Evolutionary conservation across 2,797 vertebrate genomes (phyloP).

Genomic region (Alosa sapidissima): DNA sequence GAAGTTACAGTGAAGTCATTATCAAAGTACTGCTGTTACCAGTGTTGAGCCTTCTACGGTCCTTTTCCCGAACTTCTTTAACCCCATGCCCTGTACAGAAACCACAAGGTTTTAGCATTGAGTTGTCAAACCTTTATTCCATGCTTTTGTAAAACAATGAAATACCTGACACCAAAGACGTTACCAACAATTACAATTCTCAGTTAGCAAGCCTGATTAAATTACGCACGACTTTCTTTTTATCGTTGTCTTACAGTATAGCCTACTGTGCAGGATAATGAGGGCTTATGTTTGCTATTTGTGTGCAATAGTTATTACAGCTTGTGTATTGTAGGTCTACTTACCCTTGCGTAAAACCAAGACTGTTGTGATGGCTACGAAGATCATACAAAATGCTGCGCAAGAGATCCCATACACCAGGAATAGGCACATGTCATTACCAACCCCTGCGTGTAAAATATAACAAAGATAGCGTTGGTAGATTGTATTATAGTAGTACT

Average conservation of each 20-base stretch:
- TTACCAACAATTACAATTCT: not conserved
- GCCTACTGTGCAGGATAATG: no score
- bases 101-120: no score
- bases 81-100: not conserved
- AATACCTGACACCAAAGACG: not conserved
- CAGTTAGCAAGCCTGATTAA: no score
- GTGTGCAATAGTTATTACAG: not conserved
- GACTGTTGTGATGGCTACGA: not conserved
- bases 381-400: not conserved
- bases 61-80: not conserved
- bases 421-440: not conserved
- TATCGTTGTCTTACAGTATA: no score
- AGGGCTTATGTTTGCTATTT: no score
- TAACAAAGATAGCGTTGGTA: not conserved
- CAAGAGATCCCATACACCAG: conserved; percentile 6
- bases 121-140: no score
- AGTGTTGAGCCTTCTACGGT: not conserved
- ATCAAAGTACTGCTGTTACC: not conserved
- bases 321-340: not conserved
- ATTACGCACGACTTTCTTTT: no score
- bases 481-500: no score
- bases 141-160: not conserved
- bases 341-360: conserved; percentile 8
- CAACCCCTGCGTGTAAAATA: not conserved
- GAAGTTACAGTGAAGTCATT: no score